Evolutionary conservation across 2,888 invertebrate species (phyloP).

Genomic region (Pterobdella sp.): DNA sequence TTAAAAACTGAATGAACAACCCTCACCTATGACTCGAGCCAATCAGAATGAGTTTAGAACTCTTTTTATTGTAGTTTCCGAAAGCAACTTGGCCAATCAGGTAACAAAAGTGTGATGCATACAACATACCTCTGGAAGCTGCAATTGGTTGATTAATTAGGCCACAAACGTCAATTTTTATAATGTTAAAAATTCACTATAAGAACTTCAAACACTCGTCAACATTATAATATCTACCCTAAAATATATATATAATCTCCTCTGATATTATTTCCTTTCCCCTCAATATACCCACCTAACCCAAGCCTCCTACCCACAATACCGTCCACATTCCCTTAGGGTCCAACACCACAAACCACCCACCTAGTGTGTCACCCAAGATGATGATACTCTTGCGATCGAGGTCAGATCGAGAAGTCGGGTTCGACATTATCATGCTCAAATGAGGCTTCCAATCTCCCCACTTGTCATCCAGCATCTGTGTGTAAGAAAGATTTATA

Average conservation of each 20-base stretch:
- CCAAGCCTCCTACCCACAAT: background rate
- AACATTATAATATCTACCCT: no score
- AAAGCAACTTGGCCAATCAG: constrained; percentile 70
- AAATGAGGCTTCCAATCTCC: constrained; percentile 91
- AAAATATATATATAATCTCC: no score
- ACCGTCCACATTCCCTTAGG: no score
- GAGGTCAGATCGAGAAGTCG: constrained; percentile 58
- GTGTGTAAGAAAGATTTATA: no score
- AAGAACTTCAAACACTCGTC: no score
- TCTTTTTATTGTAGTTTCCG: constrained; percentile 55
- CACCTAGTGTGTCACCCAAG: constrained; percentile 57
- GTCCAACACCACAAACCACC: constrained; percentile 25
- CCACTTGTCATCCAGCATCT: constrained; percentile 54
- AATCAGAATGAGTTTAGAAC: constrained; percentile 68
- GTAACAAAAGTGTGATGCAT: constrained; percentile 92
- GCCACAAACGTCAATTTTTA: no score
- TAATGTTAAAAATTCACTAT: no score
- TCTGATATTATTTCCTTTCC: no score
- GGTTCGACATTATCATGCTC: constrained; percentile 79
- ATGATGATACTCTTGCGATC: constrained; percentile 58
- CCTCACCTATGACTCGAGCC: constrained; percentile 61
- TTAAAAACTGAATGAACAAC: background rate
- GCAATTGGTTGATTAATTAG: no score
- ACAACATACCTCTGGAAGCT: constrained; percentile 65
- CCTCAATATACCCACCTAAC: background rate